Conservation (phyloP, 2,797 vertebrate genomes). For the Chelon labrosus region DNA sequence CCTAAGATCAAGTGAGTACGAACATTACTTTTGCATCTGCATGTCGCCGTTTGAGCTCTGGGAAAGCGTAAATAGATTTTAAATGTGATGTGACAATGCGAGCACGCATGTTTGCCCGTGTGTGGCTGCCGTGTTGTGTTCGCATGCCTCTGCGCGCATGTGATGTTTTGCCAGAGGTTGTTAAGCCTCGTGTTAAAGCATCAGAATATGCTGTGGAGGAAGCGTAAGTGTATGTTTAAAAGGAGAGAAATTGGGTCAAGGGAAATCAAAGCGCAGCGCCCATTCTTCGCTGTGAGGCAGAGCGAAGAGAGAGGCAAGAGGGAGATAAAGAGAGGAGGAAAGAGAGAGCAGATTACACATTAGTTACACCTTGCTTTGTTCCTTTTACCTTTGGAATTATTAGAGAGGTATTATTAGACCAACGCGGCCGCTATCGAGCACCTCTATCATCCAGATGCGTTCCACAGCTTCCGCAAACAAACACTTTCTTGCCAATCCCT, state of each 20-base stretch:
- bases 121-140: constrained; percentile 32
- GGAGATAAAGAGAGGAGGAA: constrained; percentile 43
- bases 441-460: constrained; percentile 52
- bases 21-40: constrained; percentile 6
- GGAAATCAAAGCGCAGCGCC: constrained; percentile 74
- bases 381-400: constrained; percentile 76
- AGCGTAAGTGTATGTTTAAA: constrained; percentile 72
- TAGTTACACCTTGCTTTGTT: constrained; percentile 79
- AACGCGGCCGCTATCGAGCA: constrained; percentile 59
- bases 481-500: constrained; percentile 45
- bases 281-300: constrained; percentile 65
- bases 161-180: constrained; percentile 74
- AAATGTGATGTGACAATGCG: constrained; percentile 39
- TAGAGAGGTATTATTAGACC: constrained; percentile 76
- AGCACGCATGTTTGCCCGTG: constrained; percentile 28
- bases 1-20: constrained; percentile 97
- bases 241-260: constrained; percentile 80
- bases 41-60: constrained; percentile 13
- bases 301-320: constrained; percentile 44
- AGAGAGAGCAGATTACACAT: constrained; percentile 74
- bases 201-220: constrained; percentile 71
- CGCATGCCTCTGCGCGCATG: constrained; percentile 31
- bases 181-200: constrained; percentile 75
- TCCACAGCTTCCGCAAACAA: constrained; percentile 45
- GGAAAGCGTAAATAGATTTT: constrained; percentile 34